Evolutionary conservation across 35 echinoderm and acorn worm species (phyloP).

Genomic region (Hemicentrotus pulcherrimus): DNA sequence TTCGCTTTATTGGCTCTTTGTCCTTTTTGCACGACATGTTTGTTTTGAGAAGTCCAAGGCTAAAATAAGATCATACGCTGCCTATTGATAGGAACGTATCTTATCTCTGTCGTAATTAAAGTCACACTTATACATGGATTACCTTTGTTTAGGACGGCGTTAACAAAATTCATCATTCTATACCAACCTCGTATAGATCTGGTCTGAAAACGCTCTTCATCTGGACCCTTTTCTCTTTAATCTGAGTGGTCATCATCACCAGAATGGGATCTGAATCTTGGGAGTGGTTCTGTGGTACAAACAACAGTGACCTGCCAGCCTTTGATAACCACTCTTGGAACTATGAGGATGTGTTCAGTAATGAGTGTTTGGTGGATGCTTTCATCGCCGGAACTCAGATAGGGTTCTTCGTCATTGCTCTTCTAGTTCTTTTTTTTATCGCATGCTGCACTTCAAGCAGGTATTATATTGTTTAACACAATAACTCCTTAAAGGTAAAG

Average conservation of each 20-base stretch:
- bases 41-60: background rate
- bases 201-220: background rate
- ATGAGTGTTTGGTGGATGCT: slow-evolving; percentile 78
- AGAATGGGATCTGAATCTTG: slow-evolving; percentile 21
- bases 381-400: slow-evolving; percentile 65
- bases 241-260: background rate
- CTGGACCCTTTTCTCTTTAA: background rate
- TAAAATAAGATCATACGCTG: background rate
- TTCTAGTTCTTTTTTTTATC: slow-evolving; percentile 61
- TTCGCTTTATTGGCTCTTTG: background rate
- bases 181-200: too few relatives aligned
- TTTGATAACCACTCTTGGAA: slow-evolving; percentile 39
- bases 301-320: slow-evolving; percentile 45
- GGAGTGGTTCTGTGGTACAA: slow-evolving; percentile 80
- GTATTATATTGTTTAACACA: background rate
- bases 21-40: background rate
- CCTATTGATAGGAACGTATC: background rate
- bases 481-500: too few relatives aligned
- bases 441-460: slow-evolving; percentile 48
- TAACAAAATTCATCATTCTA: too few relatives aligned
- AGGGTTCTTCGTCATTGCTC: slow-evolving; percentile 62
- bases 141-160: too few relatives aligned
- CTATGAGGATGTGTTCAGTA: slow-evolving; percentile 60
- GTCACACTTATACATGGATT: too few relatives aligned
- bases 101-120: too few relatives aligned